Conservation (phyloP, 2,888 invertebrate species). For the Graphium colonna region DNA sequence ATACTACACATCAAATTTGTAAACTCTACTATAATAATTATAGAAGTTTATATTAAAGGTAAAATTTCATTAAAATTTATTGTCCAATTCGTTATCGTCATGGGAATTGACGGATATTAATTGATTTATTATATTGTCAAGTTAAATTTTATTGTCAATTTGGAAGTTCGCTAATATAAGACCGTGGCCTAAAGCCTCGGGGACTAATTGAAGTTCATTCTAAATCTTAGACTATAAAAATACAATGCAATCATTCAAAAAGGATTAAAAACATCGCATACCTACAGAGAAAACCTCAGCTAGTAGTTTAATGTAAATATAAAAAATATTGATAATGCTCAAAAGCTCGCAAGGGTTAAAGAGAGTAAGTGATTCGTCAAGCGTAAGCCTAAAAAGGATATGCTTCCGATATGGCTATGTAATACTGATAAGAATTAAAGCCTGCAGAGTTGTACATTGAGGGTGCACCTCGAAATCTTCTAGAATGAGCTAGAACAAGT, state of each 20-base stretch:
- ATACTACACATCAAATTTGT: slow-evolving; percentile 51
- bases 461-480: slow-evolving; percentile 41
- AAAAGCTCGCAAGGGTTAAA: slow-evolving; percentile 51
- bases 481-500: slow-evolving; percentile 42
- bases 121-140: slow-evolving; percentile 46
- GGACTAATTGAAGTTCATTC: slow-evolving; percentile 37
- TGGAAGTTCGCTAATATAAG: slow-evolving; percentile 37
- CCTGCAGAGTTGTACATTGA: slow-evolving; percentile 56
- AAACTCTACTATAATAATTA: slow-evolving; percentile 37
- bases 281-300: slow-evolving; percentile 55
- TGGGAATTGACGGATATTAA: slow-evolving; percentile 61
- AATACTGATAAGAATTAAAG: slow-evolving; percentile 54
- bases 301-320: slow-evolving; percentile 46
- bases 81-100: slow-evolving; percentile 51
- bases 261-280: slow-evolving; percentile 54
- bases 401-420: slow-evolving; percentile 69
- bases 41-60: slow-evolving; percentile 23
- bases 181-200: slow-evolving; percentile 32
- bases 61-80: slow-evolving; percentile 37
- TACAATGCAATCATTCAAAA: slow-evolving; percentile 62
- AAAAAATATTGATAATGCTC: slow-evolving; percentile 60
- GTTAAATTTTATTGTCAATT: slow-evolving; percentile 58
- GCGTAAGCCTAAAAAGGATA: slow-evolving; percentile 66
- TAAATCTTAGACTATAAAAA: slow-evolving; percentile 68
- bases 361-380: slow-evolving; percentile 35